phyloP scores from a whole-genome alignment of 2,797 vertebrate genomes.

The Australoheros facetus region DNA sequence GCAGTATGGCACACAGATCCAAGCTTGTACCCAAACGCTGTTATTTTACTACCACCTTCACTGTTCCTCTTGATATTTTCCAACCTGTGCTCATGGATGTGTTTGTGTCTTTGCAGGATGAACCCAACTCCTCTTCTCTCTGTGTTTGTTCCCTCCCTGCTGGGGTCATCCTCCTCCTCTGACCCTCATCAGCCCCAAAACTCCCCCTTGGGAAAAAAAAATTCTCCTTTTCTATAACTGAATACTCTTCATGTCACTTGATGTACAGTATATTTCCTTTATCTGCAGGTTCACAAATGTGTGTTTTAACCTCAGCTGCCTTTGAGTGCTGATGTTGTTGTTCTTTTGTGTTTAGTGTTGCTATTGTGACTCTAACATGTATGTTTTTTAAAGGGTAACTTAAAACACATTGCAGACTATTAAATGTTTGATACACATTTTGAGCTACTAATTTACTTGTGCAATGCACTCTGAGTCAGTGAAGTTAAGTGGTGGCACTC shows the following conservation, averaged over 20 bases:
- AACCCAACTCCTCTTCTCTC: conserved; percentile 22
- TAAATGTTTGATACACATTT: background rate
- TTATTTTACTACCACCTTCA: background rate
- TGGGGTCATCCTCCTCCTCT: conserved; percentile 18
- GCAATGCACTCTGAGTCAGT: background rate
- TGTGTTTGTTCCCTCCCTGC: conserved; percentile 32
- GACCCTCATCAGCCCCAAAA: background rate
- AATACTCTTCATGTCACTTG: background rate
- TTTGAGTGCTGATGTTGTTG: background rate
- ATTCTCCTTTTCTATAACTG: background rate
- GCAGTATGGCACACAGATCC: background rate
- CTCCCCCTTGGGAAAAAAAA: background rate
- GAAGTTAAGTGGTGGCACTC: background rate
- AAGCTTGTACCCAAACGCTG: background rate
- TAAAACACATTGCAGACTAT: background rate
- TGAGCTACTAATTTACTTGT: background rate
- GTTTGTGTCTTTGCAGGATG: conserved; percentile 62
- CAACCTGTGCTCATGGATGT: conserved; percentile 30
- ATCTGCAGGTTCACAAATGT: background rate
- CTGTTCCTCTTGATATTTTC: background rate
- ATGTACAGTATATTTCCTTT: background rate
- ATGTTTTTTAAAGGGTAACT: background rate
- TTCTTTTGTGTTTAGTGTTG: background rate
- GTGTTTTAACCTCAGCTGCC: background rate
- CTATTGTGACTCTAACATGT: background rate